Conservation (phyloP, 2,888 invertebrate species). For the Cosmorhoe ocellata region DNA sequence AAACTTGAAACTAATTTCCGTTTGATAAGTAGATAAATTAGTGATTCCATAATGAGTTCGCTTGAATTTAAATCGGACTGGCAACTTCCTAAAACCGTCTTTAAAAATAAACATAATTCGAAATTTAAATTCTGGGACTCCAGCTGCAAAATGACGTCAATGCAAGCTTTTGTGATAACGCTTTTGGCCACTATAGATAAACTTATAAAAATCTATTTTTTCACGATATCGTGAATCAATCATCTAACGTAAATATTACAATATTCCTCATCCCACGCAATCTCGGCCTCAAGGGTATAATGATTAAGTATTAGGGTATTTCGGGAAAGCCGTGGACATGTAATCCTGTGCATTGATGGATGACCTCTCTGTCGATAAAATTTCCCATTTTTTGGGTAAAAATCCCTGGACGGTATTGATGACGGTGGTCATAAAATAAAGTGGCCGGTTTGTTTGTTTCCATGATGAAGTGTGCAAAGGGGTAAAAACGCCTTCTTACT, state of each 20-base stretch:
- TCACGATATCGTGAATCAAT: constrained; percentile 22
- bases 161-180: neutral
- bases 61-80: neutral
- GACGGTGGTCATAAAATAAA: constrained; percentile 37
- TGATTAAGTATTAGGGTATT: constrained; percentile 60
- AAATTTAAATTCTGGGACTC: neutral
- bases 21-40: constrained; percentile 19
- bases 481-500: constrained; percentile 21
- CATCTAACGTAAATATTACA: constrained; percentile 25
- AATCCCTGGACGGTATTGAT: constrained; percentile 24
- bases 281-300: constrained; percentile 51
- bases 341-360: constrained; percentile 71
- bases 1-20: constrained; percentile 25
- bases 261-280: constrained; percentile 27
- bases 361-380: constrained; percentile 59
- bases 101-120: neutral
- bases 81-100: neutral
- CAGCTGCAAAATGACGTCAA: neutral
- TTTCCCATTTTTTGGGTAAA: constrained; percentile 66
- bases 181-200: neutral
- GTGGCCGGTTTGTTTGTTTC: constrained; percentile 35
- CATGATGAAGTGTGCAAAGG: constrained; percentile 32
- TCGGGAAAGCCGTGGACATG: constrained; percentile 40
- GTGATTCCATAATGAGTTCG: neutral
- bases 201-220: constrained; percentile 4